These are phyloP conservation scores for Jaculus jaculus DNA, from an alignment of 2,113 vertebrate species.

Conservation along the genomic window DNA sequence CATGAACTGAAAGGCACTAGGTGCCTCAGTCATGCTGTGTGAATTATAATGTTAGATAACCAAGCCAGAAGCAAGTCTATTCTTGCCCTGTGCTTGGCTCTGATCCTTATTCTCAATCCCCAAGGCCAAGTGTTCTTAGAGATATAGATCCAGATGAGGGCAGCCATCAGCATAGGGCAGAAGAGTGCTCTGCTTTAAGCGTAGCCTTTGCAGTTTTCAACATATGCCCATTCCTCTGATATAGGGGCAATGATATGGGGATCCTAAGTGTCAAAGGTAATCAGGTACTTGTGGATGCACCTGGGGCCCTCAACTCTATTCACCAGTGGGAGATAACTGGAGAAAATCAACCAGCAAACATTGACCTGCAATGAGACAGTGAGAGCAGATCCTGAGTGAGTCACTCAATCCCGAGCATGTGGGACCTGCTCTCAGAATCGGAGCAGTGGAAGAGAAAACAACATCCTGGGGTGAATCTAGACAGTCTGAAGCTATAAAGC, in stretches of 20 bases:
- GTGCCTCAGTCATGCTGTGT: background rate
- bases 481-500: constrained; percentile 62
- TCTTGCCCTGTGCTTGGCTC: background rate
- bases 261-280: background rate
- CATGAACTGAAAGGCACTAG: no score
- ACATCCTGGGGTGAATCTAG: constrained; percentile 64
- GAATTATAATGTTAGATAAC: background rate
- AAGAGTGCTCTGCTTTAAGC: background rate
- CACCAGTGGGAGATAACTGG: background rate
- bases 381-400: background rate
- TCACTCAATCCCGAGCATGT: background rate
- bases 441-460: constrained; percentile 33
- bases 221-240: background rate
- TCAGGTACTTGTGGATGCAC: background rate
- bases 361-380: background rate
- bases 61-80: background rate
- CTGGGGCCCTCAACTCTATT: background rate
- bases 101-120: background rate
- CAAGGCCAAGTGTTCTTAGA: background rate
- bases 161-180: background rate
- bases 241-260: background rate
- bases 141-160: background rate
- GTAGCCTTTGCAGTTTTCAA: background rate
- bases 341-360: background rate
- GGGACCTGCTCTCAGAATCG: background rate